Percentiles rank a stretch among this genome's conserved stretches.
These are phyloP conservation scores for Samia ricini DNA, from an alignment of 1,140 invertebrate genomes.

Conservation along the genomic window DNA sequence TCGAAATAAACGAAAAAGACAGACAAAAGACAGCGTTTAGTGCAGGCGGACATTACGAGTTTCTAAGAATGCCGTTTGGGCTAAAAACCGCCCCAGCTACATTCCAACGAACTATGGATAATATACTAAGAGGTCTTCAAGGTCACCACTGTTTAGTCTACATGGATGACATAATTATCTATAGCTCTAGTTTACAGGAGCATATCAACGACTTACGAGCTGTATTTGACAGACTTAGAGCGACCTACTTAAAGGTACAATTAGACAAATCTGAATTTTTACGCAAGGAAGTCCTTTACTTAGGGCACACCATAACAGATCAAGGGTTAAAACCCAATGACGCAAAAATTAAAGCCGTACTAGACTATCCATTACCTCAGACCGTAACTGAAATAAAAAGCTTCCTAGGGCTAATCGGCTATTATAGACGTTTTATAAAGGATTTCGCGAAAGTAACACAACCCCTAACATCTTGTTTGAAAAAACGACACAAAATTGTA, in stretches of 20 bases:
- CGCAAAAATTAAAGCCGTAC: background rate
- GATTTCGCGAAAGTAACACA: background rate
- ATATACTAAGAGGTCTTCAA: background rate
- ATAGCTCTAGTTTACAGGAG: background rate
- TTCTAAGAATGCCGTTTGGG: background rate
- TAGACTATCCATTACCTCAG: background rate
- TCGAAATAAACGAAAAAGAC: constrained; percentile 1
- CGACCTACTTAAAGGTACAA: background rate
- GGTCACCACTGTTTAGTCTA: background rate
- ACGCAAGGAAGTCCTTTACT: background rate
- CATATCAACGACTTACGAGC: background rate
- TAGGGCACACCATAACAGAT: background rate
- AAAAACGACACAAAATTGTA: background rate
- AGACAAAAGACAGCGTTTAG: background rate
- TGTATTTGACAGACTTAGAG: background rate
- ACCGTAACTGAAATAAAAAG: background rate
- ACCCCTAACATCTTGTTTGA: constrained; percentile 18
- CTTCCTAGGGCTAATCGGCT: background rate
- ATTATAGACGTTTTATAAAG: background rate
- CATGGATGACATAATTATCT: background rate
- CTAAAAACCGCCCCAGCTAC: background rate
- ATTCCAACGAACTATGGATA: background rate
- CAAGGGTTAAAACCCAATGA: background rate
- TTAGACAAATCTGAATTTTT: background rate
- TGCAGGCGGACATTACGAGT: background rate